phyloP scores from a whole-genome alignment of 2,888 invertebrate species.

The Sericinus montela region DNA sequence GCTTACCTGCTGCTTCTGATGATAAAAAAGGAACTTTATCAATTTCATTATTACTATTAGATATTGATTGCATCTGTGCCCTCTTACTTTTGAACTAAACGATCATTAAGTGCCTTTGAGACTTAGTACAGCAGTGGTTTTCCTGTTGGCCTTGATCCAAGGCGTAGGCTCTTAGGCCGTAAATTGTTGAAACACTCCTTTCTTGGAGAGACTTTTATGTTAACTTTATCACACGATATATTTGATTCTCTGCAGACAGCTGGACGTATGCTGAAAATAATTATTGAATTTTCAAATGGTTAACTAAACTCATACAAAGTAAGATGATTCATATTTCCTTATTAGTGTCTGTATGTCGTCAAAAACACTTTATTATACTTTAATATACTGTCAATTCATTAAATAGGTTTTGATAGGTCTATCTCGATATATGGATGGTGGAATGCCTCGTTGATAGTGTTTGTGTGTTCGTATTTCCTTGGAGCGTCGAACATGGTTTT shows the following conservation, averaged over 20 bases:
- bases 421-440: too few relatives aligned
- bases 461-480: too few relatives aligned
- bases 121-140: conserved; percentile 9
- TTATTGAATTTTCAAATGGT: too few relatives aligned
- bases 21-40: conserved; percentile 11
- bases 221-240: conserved; percentile 6
- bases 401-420: too few relatives aligned
- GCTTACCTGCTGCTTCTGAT: not conserved
- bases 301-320: too few relatives aligned
- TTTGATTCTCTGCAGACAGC: not conserved
- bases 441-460: too few relatives aligned
- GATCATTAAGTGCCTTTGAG: conserved; percentile 9
- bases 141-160: conserved; percentile 23
- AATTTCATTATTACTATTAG: conserved; percentile 5
- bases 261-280: not conserved
- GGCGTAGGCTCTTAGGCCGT: conserved; percentile 13
- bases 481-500: too few relatives aligned
- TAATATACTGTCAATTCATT: too few relatives aligned
- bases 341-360: too few relatives aligned
- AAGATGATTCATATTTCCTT: too few relatives aligned
- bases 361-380: too few relatives aligned
- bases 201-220: conserved; percentile 12
- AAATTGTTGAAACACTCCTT: conserved; percentile 9
- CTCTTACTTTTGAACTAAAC: conserved; percentile 14
- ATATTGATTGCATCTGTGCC: conserved; percentile 16